A percentile compares a stretch with the other conserved stretches of the same genome.
Conservation (phyloP, 2,797 vertebrate species). For the Sebastolobus altivelis region DNA sequence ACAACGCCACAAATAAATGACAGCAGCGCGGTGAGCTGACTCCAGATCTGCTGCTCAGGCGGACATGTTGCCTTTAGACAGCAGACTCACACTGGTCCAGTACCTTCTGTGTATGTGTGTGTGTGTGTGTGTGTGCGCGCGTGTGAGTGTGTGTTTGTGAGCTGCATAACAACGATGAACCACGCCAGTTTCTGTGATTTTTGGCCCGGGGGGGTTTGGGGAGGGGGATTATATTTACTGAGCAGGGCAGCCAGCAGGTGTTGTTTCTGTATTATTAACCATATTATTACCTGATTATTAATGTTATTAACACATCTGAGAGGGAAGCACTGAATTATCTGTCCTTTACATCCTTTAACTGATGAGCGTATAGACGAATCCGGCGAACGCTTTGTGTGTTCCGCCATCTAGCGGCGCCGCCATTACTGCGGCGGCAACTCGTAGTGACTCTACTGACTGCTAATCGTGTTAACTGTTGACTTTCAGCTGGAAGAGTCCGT, state of each 20-base stretch:
- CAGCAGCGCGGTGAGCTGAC: slow-evolving; percentile 41
- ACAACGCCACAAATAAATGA: background rate
- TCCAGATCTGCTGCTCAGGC: slow-evolving; percentile 57
- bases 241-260: slow-evolving; percentile 14
- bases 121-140: background rate
- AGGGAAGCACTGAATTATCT: slow-evolving; percentile 23
- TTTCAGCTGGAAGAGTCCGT: no score
- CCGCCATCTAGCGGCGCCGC: no score
- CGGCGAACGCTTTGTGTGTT: no score
- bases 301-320: slow-evolving; percentile 41
- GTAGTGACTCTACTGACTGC: no score
- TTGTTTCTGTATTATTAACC: slow-evolving; percentile 43
- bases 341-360: slow-evolving; percentile 9
- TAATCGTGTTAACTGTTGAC: fast-evolving
- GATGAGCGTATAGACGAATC: background rate
- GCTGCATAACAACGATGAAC: slow-evolving; percentile 42
- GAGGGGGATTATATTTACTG: slow-evolving; percentile 7
- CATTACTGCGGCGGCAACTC: no score
- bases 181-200: slow-evolving; percentile 50
- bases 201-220: background rate
- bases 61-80: slow-evolving; percentile 76
- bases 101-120: slow-evolving; percentile 40
- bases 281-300: slow-evolving; percentile 42
- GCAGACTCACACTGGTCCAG: slow-evolving; percentile 77
- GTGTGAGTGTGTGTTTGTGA: slow-evolving; percentile 11